Base-by-base conservation (phyloP, 2,888 invertebrate genomes). In the Lordiphosa fenestrarum region DNA sequence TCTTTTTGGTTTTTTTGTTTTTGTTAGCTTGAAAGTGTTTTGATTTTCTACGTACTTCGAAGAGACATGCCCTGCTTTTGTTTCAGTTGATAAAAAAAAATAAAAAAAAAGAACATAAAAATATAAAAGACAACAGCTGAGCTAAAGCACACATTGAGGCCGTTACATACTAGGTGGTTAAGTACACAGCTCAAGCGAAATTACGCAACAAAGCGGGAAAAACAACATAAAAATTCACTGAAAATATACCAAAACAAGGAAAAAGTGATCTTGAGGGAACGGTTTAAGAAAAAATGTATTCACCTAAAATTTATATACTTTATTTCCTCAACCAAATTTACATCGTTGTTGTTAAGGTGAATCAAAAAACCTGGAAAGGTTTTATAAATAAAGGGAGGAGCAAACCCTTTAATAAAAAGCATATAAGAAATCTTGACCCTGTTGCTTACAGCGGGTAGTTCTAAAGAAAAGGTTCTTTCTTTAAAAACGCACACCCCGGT, bases 101-200 rank as follows among this genome's bases (percentile, higher is more conserved):
- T n/a, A 41, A 40, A 33, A 51, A 66, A 46, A 9, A 55, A 25
- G 23, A 50, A 30, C 55, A 40, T 44, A 40, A 53, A 65, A 65
- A 55, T 39, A 51, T 44, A 56, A 62, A 69, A 57, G 53, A 82
- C 72, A 83, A 76, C 51, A 76, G 76, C 58, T 77, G 53, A 57
- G 71, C 76, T 75, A 75, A 44, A 83, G 75, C 84, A 72, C 57
- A 83, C 58, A 63, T 66, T 50, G 63, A 63, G 50, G 63, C 50
- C 66, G 44, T 13, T 55, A 57, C 37, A 19, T 57, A 66, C 40
- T 55, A 30, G 56, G 33, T 30, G 13, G 7, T 30, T 5, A 5
- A 15, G 15, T 9, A 44, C 33, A 44, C 35, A 52, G 15, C 36
- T 57, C 13, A 64, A 66, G 52, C 30, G 25, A 66, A 42, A 46